Percentiles rank a stretch among this genome's conserved stretches.
phyloP scores from a whole-genome alignment of 2,797 vertebrate species.

The Emys orbicularis region DNA sequence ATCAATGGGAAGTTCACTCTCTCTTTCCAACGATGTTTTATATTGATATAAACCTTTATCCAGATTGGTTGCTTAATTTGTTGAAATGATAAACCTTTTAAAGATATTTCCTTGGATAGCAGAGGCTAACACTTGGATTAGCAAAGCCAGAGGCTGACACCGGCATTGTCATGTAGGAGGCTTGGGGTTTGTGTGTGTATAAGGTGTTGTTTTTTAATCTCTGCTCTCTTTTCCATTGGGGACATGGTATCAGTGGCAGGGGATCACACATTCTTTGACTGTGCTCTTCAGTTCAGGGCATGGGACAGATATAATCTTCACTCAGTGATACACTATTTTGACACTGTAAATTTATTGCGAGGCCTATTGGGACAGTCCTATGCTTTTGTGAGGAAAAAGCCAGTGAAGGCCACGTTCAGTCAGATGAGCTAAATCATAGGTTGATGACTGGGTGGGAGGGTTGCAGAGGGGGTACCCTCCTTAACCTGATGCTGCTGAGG shows the following conservation, averaged over 20 bases:
- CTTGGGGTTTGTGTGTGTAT: fast-evolving
- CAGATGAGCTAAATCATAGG: not conserved
- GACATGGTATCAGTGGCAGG: slow-evolving; percentile 61
- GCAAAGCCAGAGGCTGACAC: fast-evolving
- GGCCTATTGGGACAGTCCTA: slow-evolving; percentile 50
- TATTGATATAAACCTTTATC: not conserved
- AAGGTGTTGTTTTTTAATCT: not conserved
- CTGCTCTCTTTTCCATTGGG: not conserved
- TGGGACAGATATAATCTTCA: slow-evolving; percentile 67
- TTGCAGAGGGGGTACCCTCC: not conserved
- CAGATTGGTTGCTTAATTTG: not conserved
- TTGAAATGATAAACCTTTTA: not conserved
- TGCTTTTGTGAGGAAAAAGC: not conserved
- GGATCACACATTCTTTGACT: not conserved
- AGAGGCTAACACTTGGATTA: not conserved
- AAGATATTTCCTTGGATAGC: fast-evolving
- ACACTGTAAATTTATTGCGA: not conserved
- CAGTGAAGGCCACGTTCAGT: not conserved
- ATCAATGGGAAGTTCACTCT: not conserved
- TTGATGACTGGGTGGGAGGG: not conserved
- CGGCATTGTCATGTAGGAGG: not conserved
- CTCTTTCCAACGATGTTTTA: not conserved
- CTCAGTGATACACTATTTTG: not conserved
- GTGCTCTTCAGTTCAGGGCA: not conserved
- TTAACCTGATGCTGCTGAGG: not conserved